A percentile compares a stretch with the other conserved stretches of the same genome.
Conservation (phyloP, 2,888 invertebrate genomes). For the Eupithecia centaureata region DNA sequence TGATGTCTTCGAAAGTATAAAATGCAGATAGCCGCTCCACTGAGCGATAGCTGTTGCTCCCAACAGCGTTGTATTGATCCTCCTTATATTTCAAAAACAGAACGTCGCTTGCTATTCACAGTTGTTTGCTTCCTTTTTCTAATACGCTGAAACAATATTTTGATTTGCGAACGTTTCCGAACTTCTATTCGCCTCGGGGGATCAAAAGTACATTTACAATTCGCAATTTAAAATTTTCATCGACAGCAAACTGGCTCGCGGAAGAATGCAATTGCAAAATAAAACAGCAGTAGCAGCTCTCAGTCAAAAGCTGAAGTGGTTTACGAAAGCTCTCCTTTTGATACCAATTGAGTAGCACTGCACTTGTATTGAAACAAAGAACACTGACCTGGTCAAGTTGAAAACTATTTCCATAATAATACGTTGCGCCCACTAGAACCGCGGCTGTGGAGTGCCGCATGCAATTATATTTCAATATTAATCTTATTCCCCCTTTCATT, state of each 20-base stretch:
- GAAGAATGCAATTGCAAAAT: conserved; percentile 34
- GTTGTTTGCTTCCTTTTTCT: conserved; percentile 47
- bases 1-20: conserved; percentile 70
- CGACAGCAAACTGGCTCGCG: conserved; percentile 46
- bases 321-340: conserved; percentile 52
- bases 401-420: conserved; percentile 75
- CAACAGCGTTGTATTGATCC: conserved; percentile 69
- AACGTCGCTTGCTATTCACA: conserved; percentile 35
- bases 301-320: conserved; percentile 36
- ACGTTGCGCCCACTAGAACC: conserved; percentile 53
- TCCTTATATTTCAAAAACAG: conserved; percentile 48
- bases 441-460: conserved; percentile 54
- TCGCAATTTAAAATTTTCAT: conserved; percentile 36
- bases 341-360: conserved; percentile 58
- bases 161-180: conserved; percentile 33
- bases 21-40: conserved; percentile 73
- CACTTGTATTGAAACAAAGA: conserved; percentile 67
- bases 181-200: conserved; percentile 24
- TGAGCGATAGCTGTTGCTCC: conserved; percentile 68
- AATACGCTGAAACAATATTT: conserved; percentile 39
- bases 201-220: conserved; percentile 30
- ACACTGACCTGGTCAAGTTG: conserved; percentile 63
- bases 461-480: conserved; percentile 73
- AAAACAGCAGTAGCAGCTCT: conserved; percentile 32
- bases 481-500: conserved; percentile 56